Conservation (phyloP, 92 coral and sea anemone species). For the Heteractis magnifica region DNA sequence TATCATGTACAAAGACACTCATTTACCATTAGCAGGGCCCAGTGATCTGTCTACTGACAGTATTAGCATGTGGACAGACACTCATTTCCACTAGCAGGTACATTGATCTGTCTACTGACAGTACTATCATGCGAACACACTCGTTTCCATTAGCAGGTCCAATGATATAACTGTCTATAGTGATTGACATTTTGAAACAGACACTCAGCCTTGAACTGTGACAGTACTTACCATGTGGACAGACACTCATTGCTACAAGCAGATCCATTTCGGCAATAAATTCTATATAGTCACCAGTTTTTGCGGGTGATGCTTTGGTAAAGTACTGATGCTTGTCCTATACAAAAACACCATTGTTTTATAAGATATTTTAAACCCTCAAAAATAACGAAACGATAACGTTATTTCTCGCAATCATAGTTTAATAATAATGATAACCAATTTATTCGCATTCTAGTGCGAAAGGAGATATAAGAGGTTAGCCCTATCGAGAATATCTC, state of each 20-base stretch:
- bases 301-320: constrained; percentile 2
- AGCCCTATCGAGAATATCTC: too few species aligned
- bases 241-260: constrained; percentile 9
- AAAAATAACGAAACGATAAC: too few species aligned
- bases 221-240: constrained; percentile 12
- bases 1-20: neutral
- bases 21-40: neutral
- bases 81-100: neutral
- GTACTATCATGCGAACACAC: neutral
- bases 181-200: too few species aligned
- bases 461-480: too few species aligned
- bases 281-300: neutral
- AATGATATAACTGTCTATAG: too few species aligned
- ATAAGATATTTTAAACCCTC: too few species aligned
- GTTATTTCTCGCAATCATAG: too few species aligned
- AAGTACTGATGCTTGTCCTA: neutral
- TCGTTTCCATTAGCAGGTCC: too few species aligned
- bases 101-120: neutral
- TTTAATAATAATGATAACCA: too few species aligned
- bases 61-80: neutral
- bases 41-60: neutral
- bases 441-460: too few species aligned
- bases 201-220: neutral
- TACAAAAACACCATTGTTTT: neutral
- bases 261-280: constrained; percentile 5